Evolutionary conservation across 2,888 invertebrate genomes (phyloP).

Genomic region (Rhagium mordax): DNA sequence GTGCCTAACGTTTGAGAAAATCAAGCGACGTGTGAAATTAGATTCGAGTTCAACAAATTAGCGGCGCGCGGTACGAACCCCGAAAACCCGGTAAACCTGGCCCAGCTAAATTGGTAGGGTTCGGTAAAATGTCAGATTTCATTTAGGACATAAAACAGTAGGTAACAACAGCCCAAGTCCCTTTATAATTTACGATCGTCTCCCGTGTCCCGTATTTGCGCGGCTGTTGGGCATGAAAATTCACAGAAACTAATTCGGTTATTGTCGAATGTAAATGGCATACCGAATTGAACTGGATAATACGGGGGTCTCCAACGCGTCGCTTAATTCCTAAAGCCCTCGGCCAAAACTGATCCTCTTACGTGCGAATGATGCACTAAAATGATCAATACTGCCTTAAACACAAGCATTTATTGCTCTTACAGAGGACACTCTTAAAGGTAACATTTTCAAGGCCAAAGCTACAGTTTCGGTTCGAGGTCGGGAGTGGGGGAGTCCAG

Average conservation of each 20-base stretch:
- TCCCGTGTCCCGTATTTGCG: slow-evolving; percentile 4
- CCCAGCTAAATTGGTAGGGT: background rate
- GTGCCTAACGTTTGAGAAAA: background rate
- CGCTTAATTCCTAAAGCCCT: background rate
- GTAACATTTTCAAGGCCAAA: no score
- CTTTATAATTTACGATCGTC: slow-evolving; percentile 7
- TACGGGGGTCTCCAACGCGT: slow-evolving; percentile 5
- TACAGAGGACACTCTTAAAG: no score
- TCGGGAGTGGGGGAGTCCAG: no score
- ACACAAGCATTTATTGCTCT: no score
- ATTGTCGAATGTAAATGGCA: slow-evolving; percentile 2
- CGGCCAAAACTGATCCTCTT: no score
- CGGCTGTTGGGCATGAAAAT: slow-evolving; percentile 7
- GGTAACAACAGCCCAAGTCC: background rate
- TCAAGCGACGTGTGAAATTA: background rate
- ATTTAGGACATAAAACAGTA: slow-evolving; percentile 3
- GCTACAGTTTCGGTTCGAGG: no score
- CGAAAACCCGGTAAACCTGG: background rate
- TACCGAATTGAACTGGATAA: slow-evolving; percentile 12
- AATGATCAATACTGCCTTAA: no score
- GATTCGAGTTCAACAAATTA: slow-evolving; percentile 8
- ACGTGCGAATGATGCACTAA: no score
- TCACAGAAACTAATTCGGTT: slow-evolving; percentile 23
- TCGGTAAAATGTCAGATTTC: slow-evolving; percentile 12
- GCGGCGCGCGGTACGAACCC: background rate